Evolutionary conservation across 2,797 vertebrate genomes (phyloP), one percentile per base, ranked within the genome.

Genomic region (Artibeus lituratus): DNA sequence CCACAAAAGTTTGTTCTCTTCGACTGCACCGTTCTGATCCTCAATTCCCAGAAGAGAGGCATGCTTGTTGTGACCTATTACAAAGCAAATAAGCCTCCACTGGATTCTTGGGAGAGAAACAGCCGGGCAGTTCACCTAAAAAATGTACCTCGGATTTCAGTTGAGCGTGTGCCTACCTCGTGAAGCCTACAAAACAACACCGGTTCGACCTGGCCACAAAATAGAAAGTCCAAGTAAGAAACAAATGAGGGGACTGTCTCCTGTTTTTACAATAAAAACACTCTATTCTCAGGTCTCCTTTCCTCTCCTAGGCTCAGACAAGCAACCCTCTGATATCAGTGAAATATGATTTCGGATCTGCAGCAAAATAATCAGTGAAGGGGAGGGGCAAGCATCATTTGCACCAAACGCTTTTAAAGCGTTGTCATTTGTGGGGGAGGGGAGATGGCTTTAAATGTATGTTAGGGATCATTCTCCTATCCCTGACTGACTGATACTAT

Each of bases 41-140:
- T 90, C 73, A 88, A n/a, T 86, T 86, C 86, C 77, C 86, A 92
- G 84, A 92, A 93, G 65, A 90, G n/a, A 87, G 89, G 83, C 51
- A 47, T 44, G 19, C 81, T 32, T 87, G 74, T 26, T 87, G 74
- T 91, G 88, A 89, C 87, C 85, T 96, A 95, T 92, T 84, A 96
- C 91, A 94, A 97, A 91, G 96, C 92, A 95, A 96, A 92, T 93
- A 88, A 51, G 55, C 74, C 59, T 91, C 78, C 24, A 83, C 69
- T 87, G 93, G 86, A 10, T 69, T 91, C 76, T 87, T 91, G 80
- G 53, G 95, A 89, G 67, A 65, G 81, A 97, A 90, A 93, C 0
- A 69, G 67, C 51, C 70, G 59, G 37, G 62, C 18, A 0, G 59
- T 76, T 87, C 90, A 93, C 77, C 87, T 83, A 72, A 67, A 87